Evolutionary conservation across 2,888 invertebrate species (phyloP).

Genomic region (Phengaris arion): DNA sequence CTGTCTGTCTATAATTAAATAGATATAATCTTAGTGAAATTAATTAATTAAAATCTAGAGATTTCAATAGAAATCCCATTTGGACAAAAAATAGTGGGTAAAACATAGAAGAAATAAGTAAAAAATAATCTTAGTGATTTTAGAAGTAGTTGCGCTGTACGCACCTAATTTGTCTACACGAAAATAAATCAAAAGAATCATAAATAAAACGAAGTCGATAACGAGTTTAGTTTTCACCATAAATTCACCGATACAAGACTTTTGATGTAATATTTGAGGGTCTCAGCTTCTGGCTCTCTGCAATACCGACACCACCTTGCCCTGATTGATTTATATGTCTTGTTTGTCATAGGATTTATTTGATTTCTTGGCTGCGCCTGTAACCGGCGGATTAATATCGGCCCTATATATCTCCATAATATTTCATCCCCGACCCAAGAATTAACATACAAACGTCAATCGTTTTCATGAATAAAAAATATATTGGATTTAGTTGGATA

Average conservation of each 20-base stretch:
- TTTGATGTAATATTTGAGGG: slow-evolving; percentile 54
- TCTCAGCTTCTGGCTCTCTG: slow-evolving; percentile 47
- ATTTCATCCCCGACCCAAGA: slow-evolving; percentile 77
- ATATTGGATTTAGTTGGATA: slow-evolving; percentile 78
- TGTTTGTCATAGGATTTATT: slow-evolving; percentile 81
- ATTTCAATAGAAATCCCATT: no score
- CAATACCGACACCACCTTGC: slow-evolving; percentile 75
- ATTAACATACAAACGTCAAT: slow-evolving; percentile 80
- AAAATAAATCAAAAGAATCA: slow-evolving; percentile 64
- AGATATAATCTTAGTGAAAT: no score
- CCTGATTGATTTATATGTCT: slow-evolving; percentile 79
- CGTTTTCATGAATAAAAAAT: slow-evolving; percentile 79
- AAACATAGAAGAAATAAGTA: no score
- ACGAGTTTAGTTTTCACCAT: slow-evolving; percentile 72
- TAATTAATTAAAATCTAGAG: no score
- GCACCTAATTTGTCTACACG: slow-evolving; percentile 23
- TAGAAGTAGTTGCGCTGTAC: no score
- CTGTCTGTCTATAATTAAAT: no score
- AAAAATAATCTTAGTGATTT: no score
- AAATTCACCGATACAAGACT: slow-evolving; percentile 74
- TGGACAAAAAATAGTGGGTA: no score
- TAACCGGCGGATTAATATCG: slow-evolving; percentile 78
- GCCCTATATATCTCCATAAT: slow-evolving; percentile 73
- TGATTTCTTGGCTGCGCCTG: slow-evolving; percentile 77
- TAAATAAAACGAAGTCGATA: slow-evolving; percentile 69